Evolutionary conservation across 2,797 vertebrate genomes (phyloP).

Genomic region (Hoplostethus mediterraneus): DNA sequence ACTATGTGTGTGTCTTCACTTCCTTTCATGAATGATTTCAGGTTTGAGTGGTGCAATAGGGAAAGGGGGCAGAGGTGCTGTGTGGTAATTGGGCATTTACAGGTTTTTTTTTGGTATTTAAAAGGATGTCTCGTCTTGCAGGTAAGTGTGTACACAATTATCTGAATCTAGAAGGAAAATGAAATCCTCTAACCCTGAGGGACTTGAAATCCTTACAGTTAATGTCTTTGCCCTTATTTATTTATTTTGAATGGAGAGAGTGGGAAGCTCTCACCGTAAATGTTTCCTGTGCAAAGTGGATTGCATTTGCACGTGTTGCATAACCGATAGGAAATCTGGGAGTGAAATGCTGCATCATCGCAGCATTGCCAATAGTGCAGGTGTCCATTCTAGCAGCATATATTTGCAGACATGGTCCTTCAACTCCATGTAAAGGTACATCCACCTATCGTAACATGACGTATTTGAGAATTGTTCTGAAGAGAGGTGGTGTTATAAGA

Average conservation of each 20-base stretch:
- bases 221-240: conserved; percentile 36
- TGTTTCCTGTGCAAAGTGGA: conserved; percentile 34
- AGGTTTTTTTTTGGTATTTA: neutral
- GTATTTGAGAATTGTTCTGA: conserved; percentile 9
- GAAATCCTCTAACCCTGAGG: conserved; percentile 28
- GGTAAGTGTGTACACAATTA: neutral
- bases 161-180: conserved; percentile 17
- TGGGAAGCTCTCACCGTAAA: conserved; percentile 47
- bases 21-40: neutral
- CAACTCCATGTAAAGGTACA: conserved; percentile 17
- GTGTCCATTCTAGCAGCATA: conserved; percentile 23
- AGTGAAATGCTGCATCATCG: conserved; percentile 54
- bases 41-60: neutral
- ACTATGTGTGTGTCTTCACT: too few relatives aligned
- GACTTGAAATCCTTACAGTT: conserved; percentile 7
- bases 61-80: neutral
- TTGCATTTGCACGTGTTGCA: conserved; percentile 55
- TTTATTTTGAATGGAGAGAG: conserved; percentile 29
- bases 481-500: too few relatives aligned
- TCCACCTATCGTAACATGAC: too few relatives aligned
- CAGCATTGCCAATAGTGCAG: conserved; percentile 5
- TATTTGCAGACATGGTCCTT: conserved; percentile 14
- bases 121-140: neutral
- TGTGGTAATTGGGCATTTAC: neutral
- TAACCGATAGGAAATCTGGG: conserved; percentile 66